These are phyloP conservation scores for Corella eumyota DNA, from an alignment of 23 tunicate genomes.

Conservation along the genomic window DNA sequence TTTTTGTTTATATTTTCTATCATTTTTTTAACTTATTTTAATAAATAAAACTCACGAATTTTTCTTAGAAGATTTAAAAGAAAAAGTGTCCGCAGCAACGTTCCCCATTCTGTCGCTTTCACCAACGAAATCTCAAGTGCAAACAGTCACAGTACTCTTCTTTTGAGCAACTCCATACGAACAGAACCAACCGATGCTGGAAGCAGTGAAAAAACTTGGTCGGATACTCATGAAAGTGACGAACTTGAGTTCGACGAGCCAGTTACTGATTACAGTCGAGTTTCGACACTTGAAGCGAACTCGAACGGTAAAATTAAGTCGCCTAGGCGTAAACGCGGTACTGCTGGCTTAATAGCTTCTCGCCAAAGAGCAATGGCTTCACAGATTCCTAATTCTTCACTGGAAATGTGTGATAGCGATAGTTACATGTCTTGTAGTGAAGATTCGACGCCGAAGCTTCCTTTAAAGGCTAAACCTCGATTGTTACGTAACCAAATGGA, in stretches of 20 bases:
- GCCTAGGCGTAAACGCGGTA: slow-evolving; percentile 1
- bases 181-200: too few relatives aligned
- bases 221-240: slow-evolving; percentile 6
- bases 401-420: neutral
- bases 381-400: neutral
- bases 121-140: neutral
- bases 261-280: slow-evolving; percentile 13
- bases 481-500: slow-evolving; percentile 11
- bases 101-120: too few relatives aligned
- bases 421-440: neutral
- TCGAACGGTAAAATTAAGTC: neutral
- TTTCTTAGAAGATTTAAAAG: neutral
- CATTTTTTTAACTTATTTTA: too few relatives aligned
- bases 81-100: neutral
- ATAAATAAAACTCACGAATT: neutral
- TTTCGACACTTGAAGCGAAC: slow-evolving; percentile 15
- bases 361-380: neutral
- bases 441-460: neutral
- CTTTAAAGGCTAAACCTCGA: neutral
- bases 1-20: too few relatives aligned
- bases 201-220: too few relatives aligned
- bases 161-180: neutral
- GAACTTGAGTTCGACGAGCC: slow-evolving; percentile 1
- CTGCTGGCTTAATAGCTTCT: neutral
- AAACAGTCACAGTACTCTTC: neutral